Conservation (phyloP, 2,888 invertebrate genomes). For the Pseudococcus jackbeardsleyi region DNA sequence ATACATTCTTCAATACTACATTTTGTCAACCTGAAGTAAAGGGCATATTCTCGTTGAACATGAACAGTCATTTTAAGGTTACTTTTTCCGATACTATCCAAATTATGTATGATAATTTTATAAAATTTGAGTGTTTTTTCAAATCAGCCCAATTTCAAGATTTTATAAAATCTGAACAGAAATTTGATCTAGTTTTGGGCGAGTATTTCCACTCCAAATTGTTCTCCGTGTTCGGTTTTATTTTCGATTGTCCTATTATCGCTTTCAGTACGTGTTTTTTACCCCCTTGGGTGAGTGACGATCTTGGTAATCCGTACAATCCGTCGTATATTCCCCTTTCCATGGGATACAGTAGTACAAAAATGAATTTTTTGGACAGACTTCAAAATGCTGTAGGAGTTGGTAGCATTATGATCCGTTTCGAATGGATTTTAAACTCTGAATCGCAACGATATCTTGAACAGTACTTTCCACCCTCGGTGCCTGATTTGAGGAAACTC, state of each 20-base stretch:
- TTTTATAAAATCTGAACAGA: neutral
- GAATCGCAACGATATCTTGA: neutral
- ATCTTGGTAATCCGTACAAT: constrained; percentile 52
- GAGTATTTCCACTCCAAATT: constrained; percentile 83
- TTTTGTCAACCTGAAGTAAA: neutral
- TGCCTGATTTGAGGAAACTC: neutral
- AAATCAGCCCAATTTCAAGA: neutral
- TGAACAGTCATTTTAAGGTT: neutral
- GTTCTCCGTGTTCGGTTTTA: constrained; percentile 76
- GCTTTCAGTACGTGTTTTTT: constrained; percentile 74
- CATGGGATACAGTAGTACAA: constrained; percentile 48
- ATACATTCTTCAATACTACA: neutral
- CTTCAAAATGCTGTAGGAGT: constrained; percentile 8
- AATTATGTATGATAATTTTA: neutral
- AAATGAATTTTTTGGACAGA: constrained; percentile 69
- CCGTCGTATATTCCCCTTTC: constrained; percentile 53
- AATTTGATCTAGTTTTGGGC: constrained; percentile 76
- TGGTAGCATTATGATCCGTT: neutral
- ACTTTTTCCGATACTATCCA: neutral
- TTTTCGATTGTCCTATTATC: constrained; percentile 75
- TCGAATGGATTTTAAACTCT: neutral
- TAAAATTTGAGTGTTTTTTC: neutral
- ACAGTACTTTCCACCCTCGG: neutral
- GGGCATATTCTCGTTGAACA: neutral
- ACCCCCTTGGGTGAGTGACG: constrained; percentile 75